phyloP scores from a whole-genome alignment of 2,888 invertebrate genomes.

The Magallana nippona region DNA sequence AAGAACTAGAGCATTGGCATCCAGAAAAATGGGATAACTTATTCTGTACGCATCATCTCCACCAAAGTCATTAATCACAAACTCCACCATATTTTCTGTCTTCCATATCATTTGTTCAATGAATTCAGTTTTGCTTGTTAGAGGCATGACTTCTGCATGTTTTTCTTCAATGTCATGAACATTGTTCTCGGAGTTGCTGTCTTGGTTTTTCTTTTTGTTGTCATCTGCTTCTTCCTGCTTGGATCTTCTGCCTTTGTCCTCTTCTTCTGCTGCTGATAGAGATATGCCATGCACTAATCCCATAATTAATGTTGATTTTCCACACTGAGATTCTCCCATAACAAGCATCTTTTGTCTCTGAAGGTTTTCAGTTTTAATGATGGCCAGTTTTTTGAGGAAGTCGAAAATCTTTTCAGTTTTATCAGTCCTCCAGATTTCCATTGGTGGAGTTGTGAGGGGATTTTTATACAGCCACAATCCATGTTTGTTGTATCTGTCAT shows the following conservation, averaged over 20 bases:
- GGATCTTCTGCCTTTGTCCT: constrained; percentile 62
- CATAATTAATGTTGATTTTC: constrained; percentile 75
- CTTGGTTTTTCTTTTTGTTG: not conserved
- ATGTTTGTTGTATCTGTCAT: constrained; percentile 71
- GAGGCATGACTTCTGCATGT: not conserved
- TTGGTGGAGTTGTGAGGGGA: constrained; percentile 76
- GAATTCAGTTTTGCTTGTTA: constrained; percentile 51
- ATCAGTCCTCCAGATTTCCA: constrained; percentile 77
- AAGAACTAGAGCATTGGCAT: constrained; percentile 71
- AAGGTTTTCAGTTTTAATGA: constrained; percentile 75
- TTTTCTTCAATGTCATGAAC: constrained; percentile 10
- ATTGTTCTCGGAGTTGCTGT: constrained; percentile 11
- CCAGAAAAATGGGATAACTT: constrained; percentile 71
- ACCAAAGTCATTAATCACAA: constrained; percentile 76
- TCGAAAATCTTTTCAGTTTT: constrained; percentile 74
- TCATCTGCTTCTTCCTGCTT: constrained; percentile 38
- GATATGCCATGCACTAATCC: constrained; percentile 72
- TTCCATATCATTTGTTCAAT: constrained; percentile 71
- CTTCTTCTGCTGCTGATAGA: constrained; percentile 59
- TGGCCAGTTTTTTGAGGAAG: constrained; percentile 74
- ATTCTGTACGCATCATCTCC: constrained; percentile 73
- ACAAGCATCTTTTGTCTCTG: constrained; percentile 76
- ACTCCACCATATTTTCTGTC: constrained; percentile 75
- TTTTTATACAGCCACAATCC: constrained; percentile 79
- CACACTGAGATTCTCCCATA: constrained; percentile 74